These are phyloP conservation scores for Maniola hyperantus DNA, from an alignment of 2,888 invertebrate species.

Conservation along the genomic window DNA sequence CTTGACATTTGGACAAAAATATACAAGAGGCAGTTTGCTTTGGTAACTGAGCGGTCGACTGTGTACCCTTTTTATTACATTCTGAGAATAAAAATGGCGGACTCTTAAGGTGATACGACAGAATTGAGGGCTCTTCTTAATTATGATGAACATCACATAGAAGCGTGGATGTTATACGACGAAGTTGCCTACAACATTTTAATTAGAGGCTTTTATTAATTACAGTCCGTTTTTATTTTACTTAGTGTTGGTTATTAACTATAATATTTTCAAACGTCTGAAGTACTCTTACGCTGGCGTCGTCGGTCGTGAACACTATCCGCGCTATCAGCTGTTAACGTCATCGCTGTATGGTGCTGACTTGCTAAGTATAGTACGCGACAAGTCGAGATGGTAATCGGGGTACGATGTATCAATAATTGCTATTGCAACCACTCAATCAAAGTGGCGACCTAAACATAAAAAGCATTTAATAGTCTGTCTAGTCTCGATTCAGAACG, in stretches of 20 bases:
- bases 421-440: no score
- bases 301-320: no score
- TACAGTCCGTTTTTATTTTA: background rate
- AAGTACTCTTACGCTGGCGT: no score
- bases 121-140: slow-evolving; percentile 31
- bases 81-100: slow-evolving; percentile 46
- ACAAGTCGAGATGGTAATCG: no score
- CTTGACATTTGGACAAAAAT: slow-evolving; percentile 6
- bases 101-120: slow-evolving; percentile 32
- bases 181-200: slow-evolving; percentile 24
- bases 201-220: slow-evolving; percentile 28
- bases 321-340: no score
- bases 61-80: slow-evolving; percentile 51
- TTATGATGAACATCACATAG: slow-evolving; percentile 34
- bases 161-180: slow-evolving; percentile 22
- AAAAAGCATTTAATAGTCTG: no score
- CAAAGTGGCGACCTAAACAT: no score
- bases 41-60: slow-evolving; percentile 49
- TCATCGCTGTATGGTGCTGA: no score
- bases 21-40: slow-evolving; percentile 45
- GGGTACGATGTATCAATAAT: no score
- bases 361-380: no score
- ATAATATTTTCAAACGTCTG: background rate
- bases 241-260: background rate
- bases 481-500: no score